Base-by-base conservation (phyloP, 2,113 vertebrate species). In the Balaenoptera acutorostrata region DNA sequence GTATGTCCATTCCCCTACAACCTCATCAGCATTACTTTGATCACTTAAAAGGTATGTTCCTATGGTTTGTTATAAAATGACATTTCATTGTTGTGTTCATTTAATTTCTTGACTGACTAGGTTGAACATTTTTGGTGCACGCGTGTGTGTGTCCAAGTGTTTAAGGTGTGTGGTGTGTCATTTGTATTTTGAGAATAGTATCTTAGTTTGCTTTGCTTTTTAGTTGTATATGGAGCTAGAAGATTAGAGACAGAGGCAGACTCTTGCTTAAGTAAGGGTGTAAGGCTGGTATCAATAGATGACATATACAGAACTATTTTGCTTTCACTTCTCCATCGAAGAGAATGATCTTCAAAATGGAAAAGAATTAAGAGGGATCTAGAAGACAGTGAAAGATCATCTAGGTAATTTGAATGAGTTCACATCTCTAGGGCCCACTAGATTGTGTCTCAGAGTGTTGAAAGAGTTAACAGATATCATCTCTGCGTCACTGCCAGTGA, bases 121-220 rank as follows among this genome's bases (percentile, higher is more conserved):
- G 31, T 55, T 61, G 61, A 71, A 84, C 14, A 13, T 75, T 81
- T 90, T 29, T 39, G 33, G 10, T 17, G 33, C 27, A 31, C 49
- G 20, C n/a, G 1, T 14, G 55, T 33, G 14, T 77, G 9, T n/a
- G 23, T 64, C 11, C 33, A 23, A 6, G 36, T 55, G 39, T 59
- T 31, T 75, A 44, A 55, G 36, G 7, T n/a, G 20, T 71, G 31
- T 61, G 13, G 8, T 81, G 6, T 59, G 5, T 90, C 57, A 55
- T 69, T 96, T 75, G 61, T 59, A 71, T 81, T 97, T 96, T 57
- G 31, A 94, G 55, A 88, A 14, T 14, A 74, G 44, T 36, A 3
- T 71, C 82, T 90, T 49, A 78, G 74, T 87, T 93, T 78, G 20
- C 80, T 97, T 95, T 87, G 20, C 59, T 88, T 72, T 46, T 83